Evolutionary conservation across 2,113 vertebrate species (phyloP).

Genomic region (Macroglossus sobrinus): DNA sequence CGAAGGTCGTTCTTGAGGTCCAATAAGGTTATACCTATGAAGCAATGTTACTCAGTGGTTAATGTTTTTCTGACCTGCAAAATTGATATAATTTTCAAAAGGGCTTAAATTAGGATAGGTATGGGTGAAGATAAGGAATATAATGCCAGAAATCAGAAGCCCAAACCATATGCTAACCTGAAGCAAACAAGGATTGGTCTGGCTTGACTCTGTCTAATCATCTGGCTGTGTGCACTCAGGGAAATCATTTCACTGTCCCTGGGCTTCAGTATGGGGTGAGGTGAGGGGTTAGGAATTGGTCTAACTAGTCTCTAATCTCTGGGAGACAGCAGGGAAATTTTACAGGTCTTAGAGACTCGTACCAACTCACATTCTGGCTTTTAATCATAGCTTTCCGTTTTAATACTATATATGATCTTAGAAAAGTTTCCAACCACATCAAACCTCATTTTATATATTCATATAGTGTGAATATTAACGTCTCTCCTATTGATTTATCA

Average conservation of each 20-base stretch:
- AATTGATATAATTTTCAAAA: neutral
- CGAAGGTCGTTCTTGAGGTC: neutral
- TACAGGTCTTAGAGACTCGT: neutral
- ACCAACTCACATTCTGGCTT: neutral
- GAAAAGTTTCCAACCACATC: neutral
- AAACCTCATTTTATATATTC: neutral
- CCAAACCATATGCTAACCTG: neutral
- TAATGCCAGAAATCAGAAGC: neutral
- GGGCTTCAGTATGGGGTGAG: neutral
- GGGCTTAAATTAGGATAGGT: neutral
- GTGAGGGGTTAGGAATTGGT: neutral
- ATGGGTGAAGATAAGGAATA: neutral
- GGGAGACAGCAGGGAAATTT: neutral
- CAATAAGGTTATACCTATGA: neutral
- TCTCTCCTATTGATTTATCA: neutral
- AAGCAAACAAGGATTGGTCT: neutral
- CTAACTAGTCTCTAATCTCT: neutral
- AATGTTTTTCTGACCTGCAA: neutral
- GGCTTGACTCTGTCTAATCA: too few species aligned
- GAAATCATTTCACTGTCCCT: neutral
- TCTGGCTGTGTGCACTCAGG: fast-evolving
- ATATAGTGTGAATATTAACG: neutral
- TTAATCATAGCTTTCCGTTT: neutral
- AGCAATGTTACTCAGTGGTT: neutral
- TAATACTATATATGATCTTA: neutral